Percentiles rank a stretch among this genome's conserved stretches.
Conservation (phyloP, 2,113 vertebrate species). For the Myiozetetes cayanensis region DNA sequence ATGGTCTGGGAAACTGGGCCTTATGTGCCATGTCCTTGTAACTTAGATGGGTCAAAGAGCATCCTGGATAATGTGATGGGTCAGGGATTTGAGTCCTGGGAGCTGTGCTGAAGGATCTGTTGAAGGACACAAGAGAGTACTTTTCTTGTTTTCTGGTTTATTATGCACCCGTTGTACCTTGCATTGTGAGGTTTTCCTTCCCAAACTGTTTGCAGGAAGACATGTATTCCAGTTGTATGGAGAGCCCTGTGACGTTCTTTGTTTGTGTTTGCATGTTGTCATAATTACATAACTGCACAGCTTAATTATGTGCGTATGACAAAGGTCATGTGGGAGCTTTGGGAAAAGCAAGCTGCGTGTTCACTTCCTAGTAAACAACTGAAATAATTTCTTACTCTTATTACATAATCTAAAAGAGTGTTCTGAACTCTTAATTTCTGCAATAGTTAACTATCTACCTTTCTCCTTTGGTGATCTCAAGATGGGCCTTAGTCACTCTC, state of each 20-base stretch:
- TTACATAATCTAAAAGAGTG: rapidly evolving
- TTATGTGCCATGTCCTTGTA: no score
- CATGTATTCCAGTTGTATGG: no score
- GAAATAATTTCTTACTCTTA: no score
- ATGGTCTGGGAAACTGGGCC: no score
- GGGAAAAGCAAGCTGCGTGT: no score
- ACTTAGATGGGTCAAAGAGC: background rate
- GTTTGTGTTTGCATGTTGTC: no score
- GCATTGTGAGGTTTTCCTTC: rapidly evolving
- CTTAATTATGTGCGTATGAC: no score
- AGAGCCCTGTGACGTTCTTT: no score
- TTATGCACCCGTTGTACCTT: rapidly evolving
- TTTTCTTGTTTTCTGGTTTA: no score
- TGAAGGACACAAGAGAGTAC: no score
- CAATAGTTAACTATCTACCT: background rate
- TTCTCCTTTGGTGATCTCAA: rapidly evolving
- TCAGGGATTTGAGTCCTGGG: no score
- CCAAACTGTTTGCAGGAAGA: rapidly evolving
- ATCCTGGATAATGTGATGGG: background rate
- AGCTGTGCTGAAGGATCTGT: background rate
- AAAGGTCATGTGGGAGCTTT: background rate
- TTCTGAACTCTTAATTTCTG: background rate
- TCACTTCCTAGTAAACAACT: background rate
- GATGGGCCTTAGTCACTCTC: rapidly evolving
- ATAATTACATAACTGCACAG: no score